Conservation (phyloP, 1,140 invertebrate species). For the Rhynchophorus ferrugineus region DNA sequence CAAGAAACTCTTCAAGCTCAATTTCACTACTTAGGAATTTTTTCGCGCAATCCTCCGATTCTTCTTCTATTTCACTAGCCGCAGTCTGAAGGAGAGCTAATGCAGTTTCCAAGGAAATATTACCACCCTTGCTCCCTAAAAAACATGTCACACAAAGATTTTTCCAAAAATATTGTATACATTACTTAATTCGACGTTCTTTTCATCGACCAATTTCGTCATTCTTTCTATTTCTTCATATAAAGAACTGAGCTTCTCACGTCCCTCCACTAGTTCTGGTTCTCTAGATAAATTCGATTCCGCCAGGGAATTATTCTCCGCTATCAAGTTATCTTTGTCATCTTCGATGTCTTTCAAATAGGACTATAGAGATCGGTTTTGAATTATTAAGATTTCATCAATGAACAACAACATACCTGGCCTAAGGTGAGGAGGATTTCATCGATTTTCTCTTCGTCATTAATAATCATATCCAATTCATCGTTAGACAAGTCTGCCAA, state of each 20-base stretch:
- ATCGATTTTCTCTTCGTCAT: conserved; percentile 77
- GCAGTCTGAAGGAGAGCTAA: conserved; percentile 77
- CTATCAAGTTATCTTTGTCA: conserved; percentile 78
- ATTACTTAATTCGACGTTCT: conserved; percentile 59
- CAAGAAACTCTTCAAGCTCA: conserved; percentile 70
- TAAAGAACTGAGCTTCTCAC: conserved; percentile 58
- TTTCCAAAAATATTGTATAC: not conserved
- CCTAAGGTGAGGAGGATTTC: conserved; percentile 67
- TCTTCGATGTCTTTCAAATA: conserved; percentile 70
- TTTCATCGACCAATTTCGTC: conserved; percentile 59
- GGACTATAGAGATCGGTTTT: conserved; percentile 32
- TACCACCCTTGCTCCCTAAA: conserved; percentile 59
- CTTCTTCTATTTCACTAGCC: conserved; percentile 79
- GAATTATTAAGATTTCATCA: not conserved
- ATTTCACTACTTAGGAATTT: conserved; percentile 66
- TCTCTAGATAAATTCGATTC: conserved; percentile 81
- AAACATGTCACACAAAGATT: conserved; percentile 2
- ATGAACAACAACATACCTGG: conserved; percentile 49
- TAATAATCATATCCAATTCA: conserved; percentile 75
- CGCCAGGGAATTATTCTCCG: conserved; percentile 75
- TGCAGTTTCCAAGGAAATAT: conserved; percentile 69
- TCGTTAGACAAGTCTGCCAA: conserved; percentile 49
- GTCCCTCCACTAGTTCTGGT: conserved; percentile 66
- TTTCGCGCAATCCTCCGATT: conserved; percentile 72
- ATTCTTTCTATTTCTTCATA: conserved; percentile 61